These are phyloP conservation scores for Lathamus discolor DNA, from an alignment of 2,113 vertebrate genomes.

Conservation along the genomic window DNA sequence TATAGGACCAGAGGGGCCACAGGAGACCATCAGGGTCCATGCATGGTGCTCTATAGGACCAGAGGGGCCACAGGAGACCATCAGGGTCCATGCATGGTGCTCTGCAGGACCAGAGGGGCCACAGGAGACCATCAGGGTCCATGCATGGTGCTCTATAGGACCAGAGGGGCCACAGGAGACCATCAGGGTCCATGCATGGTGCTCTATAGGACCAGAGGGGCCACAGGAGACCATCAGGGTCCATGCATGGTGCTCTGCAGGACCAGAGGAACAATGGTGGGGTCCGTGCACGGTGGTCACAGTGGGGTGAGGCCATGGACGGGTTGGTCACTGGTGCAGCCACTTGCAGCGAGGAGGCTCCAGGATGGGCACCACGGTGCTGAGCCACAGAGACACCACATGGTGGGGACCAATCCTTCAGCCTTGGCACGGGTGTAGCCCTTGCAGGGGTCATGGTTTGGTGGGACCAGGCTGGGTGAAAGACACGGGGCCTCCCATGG, in stretches of 20 bases:
- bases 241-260: background rate
- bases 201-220: background rate
- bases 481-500: background rate
- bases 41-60: background rate
- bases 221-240: background rate
- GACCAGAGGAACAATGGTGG: background rate
- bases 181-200: background rate
- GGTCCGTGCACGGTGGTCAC: background rate
- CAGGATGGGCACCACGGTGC: background rate
- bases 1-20: background rate
- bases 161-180: background rate
- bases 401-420: background rate
- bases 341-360: background rate
- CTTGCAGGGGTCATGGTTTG: background rate
- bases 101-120: background rate
- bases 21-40: background rate
- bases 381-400: background rate
- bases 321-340: background rate
- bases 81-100: background rate
- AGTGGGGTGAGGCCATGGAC: background rate
- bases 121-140: background rate
- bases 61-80: background rate
- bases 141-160: background rate
- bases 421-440: background rate
- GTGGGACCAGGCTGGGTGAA: background rate